Evolutionary conservation across 23 tunicate genomes (phyloP), one percentile per base, ranked within the genome.

Genomic region (Phallusia fumigata): DNA sequence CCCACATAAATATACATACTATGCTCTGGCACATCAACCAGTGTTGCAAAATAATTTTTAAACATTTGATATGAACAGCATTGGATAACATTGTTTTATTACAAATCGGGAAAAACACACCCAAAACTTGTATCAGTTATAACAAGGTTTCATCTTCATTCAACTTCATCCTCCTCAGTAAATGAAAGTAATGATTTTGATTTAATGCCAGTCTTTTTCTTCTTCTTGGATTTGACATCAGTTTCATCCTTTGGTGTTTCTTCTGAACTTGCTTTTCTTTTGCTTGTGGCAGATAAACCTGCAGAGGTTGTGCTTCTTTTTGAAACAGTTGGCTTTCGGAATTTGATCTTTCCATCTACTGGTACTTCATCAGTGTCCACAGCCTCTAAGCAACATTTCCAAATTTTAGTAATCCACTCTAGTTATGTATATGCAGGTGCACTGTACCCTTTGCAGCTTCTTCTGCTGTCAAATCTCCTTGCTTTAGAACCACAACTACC

Each of bases 391-490:
- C 5, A 58, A 58, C 28, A 21, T 58, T 22, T 24, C 3, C 11
- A 13, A 16, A 21, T 58, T 51, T 51, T 13, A 51, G 58, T n/a
- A n/a, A n/a, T n/a, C n/a, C n/a, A n/a, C n/a, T n/a, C 58, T 51
- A 51, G 58, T 15, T 51, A 13, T 15, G 18, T n/a, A n/a, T 51
- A 13, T 51, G 58, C 58, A 51, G 18, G 15, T 15, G 15, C 18
- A 13, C 18, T 21, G 69, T 30, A 80, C 83, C 83, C 26, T 80
- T 53, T 34, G 58, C 83, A 11, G 65, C 83, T 69, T 79, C 83
- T 28, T 86, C 83, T 65, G 78, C 72, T 13, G 83, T 86, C 32
- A 86, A 79, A 72, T 86, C 89, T 19, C 89, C 89, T 51, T 86
- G 78, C 18, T 86, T 86, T 19, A 86, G 52, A 35, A 86, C 89